Percentiles rank a stretch among this genome's conserved stretches.
Conservation (phyloP, 2,113 vertebrate genomes). For the Cynoglossus semilaevis region DNA sequence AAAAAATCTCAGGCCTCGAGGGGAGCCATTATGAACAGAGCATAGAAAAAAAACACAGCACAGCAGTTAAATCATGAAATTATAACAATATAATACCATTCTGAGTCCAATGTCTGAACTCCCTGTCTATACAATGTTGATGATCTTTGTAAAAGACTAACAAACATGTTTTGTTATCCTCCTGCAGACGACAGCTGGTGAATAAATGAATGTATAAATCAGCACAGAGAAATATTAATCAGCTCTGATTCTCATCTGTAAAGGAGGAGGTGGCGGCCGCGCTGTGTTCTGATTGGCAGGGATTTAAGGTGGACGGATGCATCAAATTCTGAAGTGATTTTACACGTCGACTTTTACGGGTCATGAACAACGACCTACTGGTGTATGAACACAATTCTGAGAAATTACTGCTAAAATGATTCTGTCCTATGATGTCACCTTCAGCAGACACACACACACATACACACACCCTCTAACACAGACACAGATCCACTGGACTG, state of each 20-base stretch:
- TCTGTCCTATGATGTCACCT: slow-evolving; percentile 45
- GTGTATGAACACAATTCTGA: slow-evolving; percentile 54
- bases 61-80: slow-evolving; percentile 28
- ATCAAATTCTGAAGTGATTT: too few relatives aligned
- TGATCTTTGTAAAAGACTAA: slow-evolving; percentile 10
- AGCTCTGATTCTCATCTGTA: slow-evolving; percentile 45
- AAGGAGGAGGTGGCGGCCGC: slow-evolving; percentile 19
- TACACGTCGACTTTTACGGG: neutral
- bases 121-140: slow-evolving; percentile 9
- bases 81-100: slow-evolving; percentile 37
- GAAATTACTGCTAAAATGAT: slow-evolving; percentile 53
- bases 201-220: slow-evolving; percentile 59
- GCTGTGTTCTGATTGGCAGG: slow-evolving; percentile 15
- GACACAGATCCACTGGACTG: slow-evolving; percentile 11
- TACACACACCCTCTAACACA: slow-evolving; percentile 21
- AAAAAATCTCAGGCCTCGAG: slow-evolving; percentile 22
- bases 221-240: slow-evolving; percentile 63
- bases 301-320: neutral
- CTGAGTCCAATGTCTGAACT: slow-evolving; percentile 12
- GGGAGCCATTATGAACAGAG: slow-evolving; percentile 25
- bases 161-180: slow-evolving; percentile 38
- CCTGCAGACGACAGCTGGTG: slow-evolving; percentile 35
- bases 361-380: slow-evolving; percentile 11
- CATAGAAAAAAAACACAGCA: slow-evolving; percentile 14
- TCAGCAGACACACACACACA: slow-evolving; percentile 11